Conservation (phyloP, 1,140 invertebrate genomes). For the Saccostrea glomerata region DNA sequence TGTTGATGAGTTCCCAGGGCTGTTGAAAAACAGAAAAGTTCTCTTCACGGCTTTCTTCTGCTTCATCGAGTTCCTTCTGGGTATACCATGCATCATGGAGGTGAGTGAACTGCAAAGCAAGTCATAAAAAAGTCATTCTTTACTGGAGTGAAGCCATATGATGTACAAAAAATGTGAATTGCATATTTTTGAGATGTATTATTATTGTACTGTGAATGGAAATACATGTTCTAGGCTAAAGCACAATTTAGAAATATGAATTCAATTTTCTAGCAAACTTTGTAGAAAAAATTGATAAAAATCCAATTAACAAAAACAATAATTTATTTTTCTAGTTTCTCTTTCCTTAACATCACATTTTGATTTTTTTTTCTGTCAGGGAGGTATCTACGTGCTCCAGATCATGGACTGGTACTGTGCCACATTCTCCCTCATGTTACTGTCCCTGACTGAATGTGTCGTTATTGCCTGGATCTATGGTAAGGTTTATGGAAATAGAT, state of each 20-base stretch:
- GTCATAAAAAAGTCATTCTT: no score
- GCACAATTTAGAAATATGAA: no score
- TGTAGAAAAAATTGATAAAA: no score
- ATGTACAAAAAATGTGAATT: no score
- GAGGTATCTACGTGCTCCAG: conserved; percentile 90
- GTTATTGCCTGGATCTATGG: conserved; percentile 79
- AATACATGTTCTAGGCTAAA: no score
- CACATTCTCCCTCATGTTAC: conserved; percentile 89
- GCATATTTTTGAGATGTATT: no score
- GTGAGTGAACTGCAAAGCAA: conserved; percentile 44
- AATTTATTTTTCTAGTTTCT: no score
- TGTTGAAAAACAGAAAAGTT: conserved; percentile 65
- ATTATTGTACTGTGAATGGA: no score
- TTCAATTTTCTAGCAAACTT: no score
- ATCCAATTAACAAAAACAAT: no score
- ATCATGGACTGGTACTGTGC: conserved; percentile 92
- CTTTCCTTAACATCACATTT: no score
- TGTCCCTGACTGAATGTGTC: conserved; percentile 83
- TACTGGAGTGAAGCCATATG: no score
- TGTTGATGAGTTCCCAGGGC: conserved; percentile 71
- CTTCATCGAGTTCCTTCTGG: conserved; percentile 66
- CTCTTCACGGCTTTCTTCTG: conserved; percentile 67
- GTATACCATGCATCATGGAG: conserved; percentile 69
- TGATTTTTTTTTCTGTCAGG: conserved; percentile 57
- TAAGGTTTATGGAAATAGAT: conserved; percentile 45